phyloP scores from a whole-genome alignment of 2,888 invertebrate species.

The Halocaridina rubra region DNA sequence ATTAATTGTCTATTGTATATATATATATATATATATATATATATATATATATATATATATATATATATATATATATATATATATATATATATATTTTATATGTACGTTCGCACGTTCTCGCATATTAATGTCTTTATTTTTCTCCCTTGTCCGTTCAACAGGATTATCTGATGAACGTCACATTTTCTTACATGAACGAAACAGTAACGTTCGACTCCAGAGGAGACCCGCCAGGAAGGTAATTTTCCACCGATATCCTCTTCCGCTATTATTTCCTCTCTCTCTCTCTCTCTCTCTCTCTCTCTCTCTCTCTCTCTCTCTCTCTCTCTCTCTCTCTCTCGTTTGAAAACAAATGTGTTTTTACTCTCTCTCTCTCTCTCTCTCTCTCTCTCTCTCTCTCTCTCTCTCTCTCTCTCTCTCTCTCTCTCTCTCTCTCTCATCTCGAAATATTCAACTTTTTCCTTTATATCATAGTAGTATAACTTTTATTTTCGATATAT shows the following conservation, averaged over 20 bases:
- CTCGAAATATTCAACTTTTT: no score
- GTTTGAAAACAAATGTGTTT: no score
- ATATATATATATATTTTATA: not conserved
- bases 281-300: not conserved
- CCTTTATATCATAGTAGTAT: no score
- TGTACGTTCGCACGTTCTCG: not conserved
- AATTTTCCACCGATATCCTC: no score
- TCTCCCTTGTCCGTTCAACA: conserved; percentile 68
- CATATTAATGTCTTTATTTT: not conserved
- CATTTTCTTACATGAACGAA: conserved; percentile 76
- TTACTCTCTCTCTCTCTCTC: no score
- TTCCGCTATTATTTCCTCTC: not conserved
- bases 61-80: conserved; percentile 3
- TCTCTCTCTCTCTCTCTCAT: not conserved
- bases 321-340: no score
- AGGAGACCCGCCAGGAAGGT: conserved; percentile 84
- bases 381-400: no score
- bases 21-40: not conserved
- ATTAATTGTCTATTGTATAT: no score
- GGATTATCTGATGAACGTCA: conserved; percentile 78
- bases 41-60: not conserved
- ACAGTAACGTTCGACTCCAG: conserved; percentile 79
- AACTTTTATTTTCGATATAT: no score
- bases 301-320: no score
- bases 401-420: not conserved